Conservation (phyloP, 2,888 invertebrate species). For the Yponomeuta sedellus region DNA sequence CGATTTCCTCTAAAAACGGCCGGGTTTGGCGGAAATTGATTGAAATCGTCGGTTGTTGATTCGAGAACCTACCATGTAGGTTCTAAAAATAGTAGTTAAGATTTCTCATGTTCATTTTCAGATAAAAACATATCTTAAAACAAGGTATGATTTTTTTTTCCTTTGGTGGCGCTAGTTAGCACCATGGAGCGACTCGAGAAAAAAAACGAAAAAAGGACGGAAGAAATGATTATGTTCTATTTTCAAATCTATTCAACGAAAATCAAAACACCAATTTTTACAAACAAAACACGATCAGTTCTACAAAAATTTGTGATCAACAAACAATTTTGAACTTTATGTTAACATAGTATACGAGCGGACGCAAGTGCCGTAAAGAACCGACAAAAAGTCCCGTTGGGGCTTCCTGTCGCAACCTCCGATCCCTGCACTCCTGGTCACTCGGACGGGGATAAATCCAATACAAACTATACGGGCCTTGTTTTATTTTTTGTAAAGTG, state of each 20-base stretch:
- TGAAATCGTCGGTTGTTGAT: no score
- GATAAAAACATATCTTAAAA: no score
- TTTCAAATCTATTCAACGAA: background rate
- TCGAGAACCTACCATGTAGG: no score
- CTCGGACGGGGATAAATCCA: slow-evolving; percentile 33
- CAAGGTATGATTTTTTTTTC: no score
- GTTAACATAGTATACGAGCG: background rate
- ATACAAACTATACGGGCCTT: slow-evolving; percentile 24
- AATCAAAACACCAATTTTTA: background rate
- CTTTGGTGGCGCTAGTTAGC: no score
- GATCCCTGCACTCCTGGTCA: slow-evolving; percentile 36
- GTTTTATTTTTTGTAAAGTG: slow-evolving; percentile 25
- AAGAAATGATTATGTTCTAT: background rate
- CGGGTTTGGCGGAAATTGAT: no score
- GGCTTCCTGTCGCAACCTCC: slow-evolving; percentile 43
- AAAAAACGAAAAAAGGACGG: no score
- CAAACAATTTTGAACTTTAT: background rate
- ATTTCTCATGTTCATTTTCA: no score
- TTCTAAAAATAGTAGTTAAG: no score
- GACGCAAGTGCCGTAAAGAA: slow-evolving; percentile 34
- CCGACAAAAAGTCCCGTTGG: slow-evolving; percentile 47
- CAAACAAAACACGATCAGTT: background rate
- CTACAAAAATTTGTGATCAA: background rate
- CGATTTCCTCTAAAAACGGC: no score
- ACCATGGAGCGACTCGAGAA: no score